These are phyloP conservation scores for Steinernema khuongi DNA, from an alignment of 1,140 invertebrate species.

Conservation along the genomic window DNA sequence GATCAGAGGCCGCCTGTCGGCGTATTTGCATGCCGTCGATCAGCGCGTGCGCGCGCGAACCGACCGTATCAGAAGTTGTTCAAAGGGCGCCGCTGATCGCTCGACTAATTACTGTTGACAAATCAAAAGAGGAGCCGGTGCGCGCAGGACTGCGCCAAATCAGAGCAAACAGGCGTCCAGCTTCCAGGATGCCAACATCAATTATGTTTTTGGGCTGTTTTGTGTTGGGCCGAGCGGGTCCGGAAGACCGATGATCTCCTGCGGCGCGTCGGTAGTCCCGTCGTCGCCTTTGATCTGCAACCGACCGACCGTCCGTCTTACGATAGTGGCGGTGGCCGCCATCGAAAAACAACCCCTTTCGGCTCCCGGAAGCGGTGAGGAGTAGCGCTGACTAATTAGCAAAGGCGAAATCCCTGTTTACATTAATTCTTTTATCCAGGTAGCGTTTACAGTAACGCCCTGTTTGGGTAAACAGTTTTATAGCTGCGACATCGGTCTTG, in stretches of 20 bases:
- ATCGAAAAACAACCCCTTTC: too few species aligned
- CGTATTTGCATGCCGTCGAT: neutral
- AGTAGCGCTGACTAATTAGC: too few species aligned
- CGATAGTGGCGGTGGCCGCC: too few species aligned
- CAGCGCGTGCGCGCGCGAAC: neutral
- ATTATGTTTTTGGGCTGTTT: conserved; percentile 6
- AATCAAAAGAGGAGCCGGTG: neutral
- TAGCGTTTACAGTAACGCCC: too few species aligned
- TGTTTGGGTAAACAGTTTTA: too few species aligned
- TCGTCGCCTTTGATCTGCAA: neutral
- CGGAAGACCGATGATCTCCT: neutral
- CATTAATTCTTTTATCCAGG: too few species aligned
- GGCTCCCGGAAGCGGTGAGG: too few species aligned
- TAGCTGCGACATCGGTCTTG: too few species aligned
- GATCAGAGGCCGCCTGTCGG: neutral
- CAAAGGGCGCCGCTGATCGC: neutral
- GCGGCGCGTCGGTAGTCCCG: neutral
- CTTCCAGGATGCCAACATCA: neutral
- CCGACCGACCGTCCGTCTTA: neutral
- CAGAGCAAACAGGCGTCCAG: conserved; percentile 11
- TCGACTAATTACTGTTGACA: conserved; percentile 3
- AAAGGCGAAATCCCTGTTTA: too few species aligned
- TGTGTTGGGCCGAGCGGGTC: neutral
- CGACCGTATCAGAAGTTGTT: neutral
- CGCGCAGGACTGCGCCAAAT: neutral